Evolutionary conservation across 2,113 vertebrate genomes (phyloP).

Genomic region (Corythornis madagascariensis): DNA sequence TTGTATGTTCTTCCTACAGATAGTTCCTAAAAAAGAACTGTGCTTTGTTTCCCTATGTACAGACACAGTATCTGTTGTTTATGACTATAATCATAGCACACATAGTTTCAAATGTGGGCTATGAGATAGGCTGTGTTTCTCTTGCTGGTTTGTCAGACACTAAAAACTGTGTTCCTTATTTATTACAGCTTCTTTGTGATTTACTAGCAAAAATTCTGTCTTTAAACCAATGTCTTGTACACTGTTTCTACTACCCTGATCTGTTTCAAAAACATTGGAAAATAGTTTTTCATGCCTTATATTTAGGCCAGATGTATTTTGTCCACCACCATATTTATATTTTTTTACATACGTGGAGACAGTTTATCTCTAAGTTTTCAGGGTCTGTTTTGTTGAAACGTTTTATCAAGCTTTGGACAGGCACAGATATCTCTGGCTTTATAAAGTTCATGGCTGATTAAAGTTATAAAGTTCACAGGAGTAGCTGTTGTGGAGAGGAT

Average conservation of each 20-base stretch:
- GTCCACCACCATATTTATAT: background rate
- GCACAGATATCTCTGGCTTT: background rate
- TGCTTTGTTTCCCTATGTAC: slow-evolving; percentile 63
- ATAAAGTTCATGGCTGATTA: background rate
- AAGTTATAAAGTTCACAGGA: background rate
- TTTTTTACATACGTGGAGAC: background rate
- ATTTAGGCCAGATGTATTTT: background rate
- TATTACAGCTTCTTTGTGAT: slow-evolving; percentile 62
- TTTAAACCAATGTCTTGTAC: slow-evolving; percentile 39
- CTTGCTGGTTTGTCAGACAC: slow-evolving; percentile 27
- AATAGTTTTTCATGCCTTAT: background rate
- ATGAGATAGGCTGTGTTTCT: slow-evolving; percentile 51
- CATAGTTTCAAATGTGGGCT: slow-evolving; percentile 76
- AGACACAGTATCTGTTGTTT: slow-evolving; percentile 74
- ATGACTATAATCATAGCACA: slow-evolving; percentile 55
- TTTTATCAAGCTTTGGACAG: background rate
- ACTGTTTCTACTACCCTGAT: slow-evolving; percentile 3
- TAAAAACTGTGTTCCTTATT: slow-evolving; percentile 23
- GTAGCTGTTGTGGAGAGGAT: background rate
- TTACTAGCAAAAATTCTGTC: slow-evolving; percentile 45
- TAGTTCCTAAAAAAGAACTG: slow-evolving; percentile 69
- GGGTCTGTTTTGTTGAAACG: background rate
- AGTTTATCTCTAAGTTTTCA: background rate
- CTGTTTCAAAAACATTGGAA: slow-evolving; percentile 20
- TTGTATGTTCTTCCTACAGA: slow-evolving; percentile 79